A percentile compares a stretch with the other conserved stretches of the same genome.
Evolutionary conservation across 2,797 vertebrate species (phyloP).

Genomic region (Semaprochilodus insignis): DNA sequence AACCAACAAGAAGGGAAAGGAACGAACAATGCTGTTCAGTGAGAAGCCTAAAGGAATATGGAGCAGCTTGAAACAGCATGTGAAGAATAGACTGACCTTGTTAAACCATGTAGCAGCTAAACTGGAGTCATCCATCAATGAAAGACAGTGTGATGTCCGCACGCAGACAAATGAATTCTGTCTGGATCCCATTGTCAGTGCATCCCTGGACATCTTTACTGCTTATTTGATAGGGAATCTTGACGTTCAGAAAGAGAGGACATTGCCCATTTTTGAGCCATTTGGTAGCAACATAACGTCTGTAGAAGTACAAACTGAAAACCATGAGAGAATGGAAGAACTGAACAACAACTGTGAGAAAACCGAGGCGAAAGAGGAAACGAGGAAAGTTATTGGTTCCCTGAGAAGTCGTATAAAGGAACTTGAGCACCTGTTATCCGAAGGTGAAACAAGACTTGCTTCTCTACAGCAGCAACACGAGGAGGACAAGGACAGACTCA

Average conservation of each 20-base stretch:
- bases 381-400: neutral
- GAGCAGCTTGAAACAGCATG: constrained; percentile 45
- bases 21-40: neutral
- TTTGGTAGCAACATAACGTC: neutral
- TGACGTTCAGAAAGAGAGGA: constrained; percentile 14
- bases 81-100: constrained; percentile 59
- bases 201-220: constrained; percentile 64
- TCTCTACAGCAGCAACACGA: constrained; percentile 26
- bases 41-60: neutral
- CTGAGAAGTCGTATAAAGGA: constrained; percentile 63
- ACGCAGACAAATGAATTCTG: constrained; percentile 13
- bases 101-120: constrained; percentile 58
- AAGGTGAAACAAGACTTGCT: neutral
- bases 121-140: constrained; percentile 15
- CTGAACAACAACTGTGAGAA: neutral
- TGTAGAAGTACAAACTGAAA: constrained; percentile 30
- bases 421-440: constrained; percentile 63
- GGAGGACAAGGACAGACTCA: constrained; percentile 13
- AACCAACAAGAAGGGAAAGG: neutral
- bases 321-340: constrained; percentile 10
- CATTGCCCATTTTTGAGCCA: neutral
- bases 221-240: constrained; percentile 54
- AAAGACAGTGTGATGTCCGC: constrained; percentile 28
- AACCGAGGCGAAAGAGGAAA: neutral
- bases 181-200: constrained; percentile 49